Percentiles rank a stretch among this genome's conserved stretches.
Conservation (phyloP, 2,113 vertebrate species). For the Etia nguti region DNA sequence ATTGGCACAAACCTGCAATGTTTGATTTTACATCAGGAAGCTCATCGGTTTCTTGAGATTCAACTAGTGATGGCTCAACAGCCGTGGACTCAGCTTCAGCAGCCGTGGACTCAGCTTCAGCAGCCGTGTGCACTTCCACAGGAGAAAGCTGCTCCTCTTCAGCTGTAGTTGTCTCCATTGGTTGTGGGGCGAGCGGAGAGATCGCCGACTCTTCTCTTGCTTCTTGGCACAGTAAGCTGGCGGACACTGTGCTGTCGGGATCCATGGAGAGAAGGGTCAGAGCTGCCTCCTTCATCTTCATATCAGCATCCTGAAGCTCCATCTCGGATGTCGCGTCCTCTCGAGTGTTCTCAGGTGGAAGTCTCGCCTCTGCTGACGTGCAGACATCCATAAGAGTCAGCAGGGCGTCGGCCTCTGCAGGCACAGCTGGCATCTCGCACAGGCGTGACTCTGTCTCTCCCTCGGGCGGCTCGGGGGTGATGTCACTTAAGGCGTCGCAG, state of each 20-base stretch:
- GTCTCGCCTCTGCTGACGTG: slow-evolving; percentile 49
- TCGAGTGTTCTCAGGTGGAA: not conserved
- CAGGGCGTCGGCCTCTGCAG: slow-evolving; percentile 66
- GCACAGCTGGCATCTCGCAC: slow-evolving; percentile 21
- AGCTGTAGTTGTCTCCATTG: not conserved
- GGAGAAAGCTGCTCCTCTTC: not conserved
- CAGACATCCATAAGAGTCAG: slow-evolving; percentile 70
- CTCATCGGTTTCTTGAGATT: not conserved
- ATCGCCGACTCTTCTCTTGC: not conserved
- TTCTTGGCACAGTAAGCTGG: slow-evolving; percentile 15
- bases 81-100: not conserved
- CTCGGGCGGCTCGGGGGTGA: slow-evolving; percentile 66
- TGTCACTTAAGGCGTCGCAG: slow-evolving; percentile 67
- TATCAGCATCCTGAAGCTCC: slow-evolving; percentile 61
- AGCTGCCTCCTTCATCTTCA: slow-evolving; percentile 78
- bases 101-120: not conserved
- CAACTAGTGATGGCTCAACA: not conserved
- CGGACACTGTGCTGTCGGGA: slow-evolving; percentile 52
- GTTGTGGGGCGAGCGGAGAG: not conserved
- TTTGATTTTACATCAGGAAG: not conserved
- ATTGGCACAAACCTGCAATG: slow-evolving; percentile 23
- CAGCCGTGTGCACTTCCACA: not conserved
- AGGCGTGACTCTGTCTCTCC: slow-evolving; percentile 22
- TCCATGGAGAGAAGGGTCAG: slow-evolving; percentile 80
- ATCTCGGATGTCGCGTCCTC: not conserved